Conservation (phyloP, 2,797 vertebrate species). For the Micromesistius poutassou region DNA sequence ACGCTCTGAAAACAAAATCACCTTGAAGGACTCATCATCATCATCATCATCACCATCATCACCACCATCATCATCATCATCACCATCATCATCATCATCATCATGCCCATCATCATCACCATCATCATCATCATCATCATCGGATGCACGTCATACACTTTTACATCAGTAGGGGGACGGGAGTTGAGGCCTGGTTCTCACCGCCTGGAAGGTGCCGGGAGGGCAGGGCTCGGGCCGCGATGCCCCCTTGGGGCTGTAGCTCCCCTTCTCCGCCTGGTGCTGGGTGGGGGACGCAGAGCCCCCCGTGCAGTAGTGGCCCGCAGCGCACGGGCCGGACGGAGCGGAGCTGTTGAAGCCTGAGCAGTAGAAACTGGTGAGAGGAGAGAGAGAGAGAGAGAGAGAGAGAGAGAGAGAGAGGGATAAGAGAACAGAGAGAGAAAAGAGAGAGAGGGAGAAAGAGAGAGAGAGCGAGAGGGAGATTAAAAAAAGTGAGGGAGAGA, state of each 20-base stretch:
- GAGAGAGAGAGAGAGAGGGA: not conserved
- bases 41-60: not conserved
- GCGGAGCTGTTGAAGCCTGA: constrained; percentile 72
- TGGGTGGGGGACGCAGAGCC: constrained; percentile 77
- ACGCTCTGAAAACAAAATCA: not conserved
- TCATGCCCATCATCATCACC: too few relatives aligned
- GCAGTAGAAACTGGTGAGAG: constrained; percentile 71
- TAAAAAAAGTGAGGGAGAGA: not conserved
- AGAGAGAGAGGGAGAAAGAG: not conserved
- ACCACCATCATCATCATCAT: not conserved
- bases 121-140: not conserved
- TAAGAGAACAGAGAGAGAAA: not conserved
- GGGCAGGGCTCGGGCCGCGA: constrained; percentile 74
- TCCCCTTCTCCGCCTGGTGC: constrained; percentile 74
- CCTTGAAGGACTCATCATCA: not conserved
- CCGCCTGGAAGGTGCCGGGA: constrained; percentile 81
- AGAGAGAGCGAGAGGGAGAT: not conserved
- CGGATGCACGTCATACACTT: not conserved
- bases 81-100: not conserved
- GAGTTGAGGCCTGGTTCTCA: constrained; percentile 55
- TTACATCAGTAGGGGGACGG: not conserved
- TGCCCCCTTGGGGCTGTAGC: constrained; percentile 75
- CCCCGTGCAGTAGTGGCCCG: constrained; percentile 82
- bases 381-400: not conserved
- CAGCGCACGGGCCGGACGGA: constrained; percentile 77